Evolutionary conservation across 2,113 vertebrate species (phyloP).

Genomic region (Hemiprocne comata): DNA sequence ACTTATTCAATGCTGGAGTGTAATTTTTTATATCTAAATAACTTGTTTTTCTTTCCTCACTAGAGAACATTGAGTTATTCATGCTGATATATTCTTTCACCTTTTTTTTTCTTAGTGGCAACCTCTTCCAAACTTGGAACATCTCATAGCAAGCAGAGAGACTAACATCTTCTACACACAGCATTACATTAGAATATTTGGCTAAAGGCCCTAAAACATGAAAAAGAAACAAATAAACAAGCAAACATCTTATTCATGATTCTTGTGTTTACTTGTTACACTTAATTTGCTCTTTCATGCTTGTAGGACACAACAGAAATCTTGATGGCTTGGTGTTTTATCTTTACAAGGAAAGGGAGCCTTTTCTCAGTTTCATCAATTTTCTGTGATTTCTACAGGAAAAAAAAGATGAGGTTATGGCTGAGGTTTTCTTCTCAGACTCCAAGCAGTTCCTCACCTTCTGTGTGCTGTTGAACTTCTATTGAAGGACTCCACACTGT

Average conservation of each 20-base stretch:
- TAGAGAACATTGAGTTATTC: not conserved
- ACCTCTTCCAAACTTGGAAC: slow-evolving; percentile 46
- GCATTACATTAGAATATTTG: slow-evolving; percentile 39
- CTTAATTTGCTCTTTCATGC: slow-evolving; percentile 27
- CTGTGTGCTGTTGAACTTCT: not conserved
- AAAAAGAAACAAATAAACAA: slow-evolving; percentile 7
- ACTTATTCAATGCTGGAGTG: not conserved
- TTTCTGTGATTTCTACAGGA: not conserved
- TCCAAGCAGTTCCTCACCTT: not conserved
- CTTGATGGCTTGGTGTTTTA: not conserved
- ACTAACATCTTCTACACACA: slow-evolving; percentile 60
- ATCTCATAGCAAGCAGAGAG: slow-evolving; percentile 50
- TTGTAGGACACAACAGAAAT: not conserved
- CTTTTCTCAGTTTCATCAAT: not conserved
- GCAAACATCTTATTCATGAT: not conserved
- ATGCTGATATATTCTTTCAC: slow-evolving; percentile 15
- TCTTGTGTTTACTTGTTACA: slow-evolving; percentile 17
- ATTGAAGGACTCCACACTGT: not conserved
- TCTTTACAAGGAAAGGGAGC: not conserved
- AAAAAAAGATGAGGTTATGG: not conserved
- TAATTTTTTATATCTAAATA: slow-evolving; percentile 42
- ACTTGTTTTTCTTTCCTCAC: slow-evolving; percentile 12
- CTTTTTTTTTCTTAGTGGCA: not conserved
- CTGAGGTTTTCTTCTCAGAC: not conserved
- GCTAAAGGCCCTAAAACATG: slow-evolving; percentile 39